Evolutionary conservation across 2,797 vertebrate genomes (phyloP).

Genomic region (Sparidentex hasta): DNA sequence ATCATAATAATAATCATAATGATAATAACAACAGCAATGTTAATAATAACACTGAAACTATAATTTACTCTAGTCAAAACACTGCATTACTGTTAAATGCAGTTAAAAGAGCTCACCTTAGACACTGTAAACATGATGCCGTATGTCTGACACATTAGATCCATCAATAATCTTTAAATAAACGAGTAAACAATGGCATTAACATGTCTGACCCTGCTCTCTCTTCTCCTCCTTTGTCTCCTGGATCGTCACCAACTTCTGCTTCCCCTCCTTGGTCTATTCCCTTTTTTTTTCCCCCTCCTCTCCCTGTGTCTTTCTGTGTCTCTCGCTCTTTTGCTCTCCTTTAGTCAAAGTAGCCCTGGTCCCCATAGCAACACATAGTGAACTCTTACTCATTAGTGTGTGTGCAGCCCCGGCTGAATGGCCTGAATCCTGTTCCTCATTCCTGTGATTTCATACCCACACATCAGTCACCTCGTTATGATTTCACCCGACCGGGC

Average conservation of each 20-base stretch:
- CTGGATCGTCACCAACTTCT: conserved; percentile 65
- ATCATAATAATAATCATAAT: conserved; percentile 48
- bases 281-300: conserved; percentile 36
- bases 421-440: conserved; percentile 65
- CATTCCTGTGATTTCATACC: conserved; percentile 63
- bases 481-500: conserved; percentile 1
- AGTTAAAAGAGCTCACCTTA: conserved; percentile 23
- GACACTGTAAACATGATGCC: conserved; percentile 9
- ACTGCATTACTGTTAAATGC: conserved; percentile 29
- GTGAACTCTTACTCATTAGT: conserved; percentile 81
- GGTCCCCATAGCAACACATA: conserved; percentile 83
- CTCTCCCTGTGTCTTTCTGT: conserved; percentile 75
- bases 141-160: conserved; percentile 1
- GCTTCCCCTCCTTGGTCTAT: conserved; percentile 35
- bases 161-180: conserved; percentile 1
- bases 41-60: neutral
- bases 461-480: conserved; percentile 35
- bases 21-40: conserved; percentile 54
- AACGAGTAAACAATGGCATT: conserved; percentile 1
- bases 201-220: conserved; percentile 34
- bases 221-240: conserved; percentile 82
- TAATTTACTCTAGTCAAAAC: conserved; percentile 48
- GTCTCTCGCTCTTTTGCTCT: conserved; percentile 82
- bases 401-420: conserved; percentile 60
- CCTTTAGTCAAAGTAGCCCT: conserved; percentile 79